Evolutionary conservation across 2,113 vertebrate species (phyloP).

Genomic region (Diphyllodes magnificus): DNA sequence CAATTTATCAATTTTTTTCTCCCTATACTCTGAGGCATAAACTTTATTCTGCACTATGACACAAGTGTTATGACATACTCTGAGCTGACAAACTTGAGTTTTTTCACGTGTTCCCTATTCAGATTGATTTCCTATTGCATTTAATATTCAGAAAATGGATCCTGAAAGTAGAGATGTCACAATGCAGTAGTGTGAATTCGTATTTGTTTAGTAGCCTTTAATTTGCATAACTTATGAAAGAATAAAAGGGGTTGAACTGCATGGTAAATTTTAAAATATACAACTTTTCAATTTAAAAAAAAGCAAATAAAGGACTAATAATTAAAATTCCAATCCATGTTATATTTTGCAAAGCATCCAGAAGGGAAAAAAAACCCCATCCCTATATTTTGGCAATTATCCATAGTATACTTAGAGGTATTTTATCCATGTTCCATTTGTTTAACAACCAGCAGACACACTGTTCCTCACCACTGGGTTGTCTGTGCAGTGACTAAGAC

Average conservation of each 20-base stretch:
- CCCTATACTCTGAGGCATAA: neutral
- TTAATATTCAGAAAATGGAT: neutral
- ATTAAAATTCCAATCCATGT: neutral
- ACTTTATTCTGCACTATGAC: neutral
- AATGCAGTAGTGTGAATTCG: neutral
- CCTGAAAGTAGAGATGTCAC: neutral
- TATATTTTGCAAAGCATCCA: neutral
- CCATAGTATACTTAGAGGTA: rapidly evolving
- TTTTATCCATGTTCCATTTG: neutral
- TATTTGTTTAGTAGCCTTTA: neutral
- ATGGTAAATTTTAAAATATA: neutral
- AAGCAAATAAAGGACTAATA: neutral
- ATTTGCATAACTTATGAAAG: neutral
- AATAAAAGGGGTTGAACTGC: neutral
- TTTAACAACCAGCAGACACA: neutral
- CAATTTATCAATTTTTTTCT: neutral
- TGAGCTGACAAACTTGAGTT: neutral
- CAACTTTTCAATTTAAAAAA: neutral
- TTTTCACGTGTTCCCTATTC: neutral
- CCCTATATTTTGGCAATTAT: neutral
- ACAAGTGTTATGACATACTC: neutral
- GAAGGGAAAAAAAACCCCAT: neutral
- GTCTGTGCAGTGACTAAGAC: neutral
- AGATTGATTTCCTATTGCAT: neutral
- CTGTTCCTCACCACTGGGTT: neutral